Conservation (phyloP, 1,140 invertebrate species). For the Rhopalosiphum maidis region DNA sequence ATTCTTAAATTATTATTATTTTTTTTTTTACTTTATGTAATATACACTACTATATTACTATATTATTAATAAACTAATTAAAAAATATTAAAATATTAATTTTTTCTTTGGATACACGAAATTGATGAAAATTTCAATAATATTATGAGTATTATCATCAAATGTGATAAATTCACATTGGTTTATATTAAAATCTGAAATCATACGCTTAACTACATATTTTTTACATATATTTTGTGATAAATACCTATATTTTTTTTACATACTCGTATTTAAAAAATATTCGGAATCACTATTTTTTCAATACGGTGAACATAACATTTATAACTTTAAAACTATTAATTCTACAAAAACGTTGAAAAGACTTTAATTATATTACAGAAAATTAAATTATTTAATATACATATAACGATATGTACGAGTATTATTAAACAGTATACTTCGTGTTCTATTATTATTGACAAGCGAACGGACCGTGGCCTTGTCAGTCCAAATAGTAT, state of each 20-base stretch:
- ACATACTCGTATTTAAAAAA: not conserved
- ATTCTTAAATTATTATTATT: not conserved
- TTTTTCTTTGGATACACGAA: no score
- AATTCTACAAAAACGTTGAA: not conserved
- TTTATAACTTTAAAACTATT: not conserved
- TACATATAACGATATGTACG: not conserved
- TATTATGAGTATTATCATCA: not conserved
- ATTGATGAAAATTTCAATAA: not conserved
- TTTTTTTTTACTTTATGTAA: not conserved
- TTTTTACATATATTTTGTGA: not conserved
- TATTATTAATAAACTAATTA: not conserved
- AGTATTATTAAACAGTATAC: not conserved
- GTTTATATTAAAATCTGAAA: not conserved
- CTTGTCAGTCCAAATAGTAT: not conserved
- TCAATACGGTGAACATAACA: not conserved
- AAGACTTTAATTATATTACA: not conserved
- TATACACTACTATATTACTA: not conserved
- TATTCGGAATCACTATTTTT: not conserved
- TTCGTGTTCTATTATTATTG: not conserved
- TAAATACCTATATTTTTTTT: not conserved
- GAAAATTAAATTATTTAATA: not conserved
- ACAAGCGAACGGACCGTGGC: not conserved
- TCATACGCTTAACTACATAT: not conserved
- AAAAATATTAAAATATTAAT: no score
- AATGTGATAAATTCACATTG: not conserved